Conservation (phyloP, 2,888 invertebrate genomes). For the Asteroscopus sphinx region DNA sequence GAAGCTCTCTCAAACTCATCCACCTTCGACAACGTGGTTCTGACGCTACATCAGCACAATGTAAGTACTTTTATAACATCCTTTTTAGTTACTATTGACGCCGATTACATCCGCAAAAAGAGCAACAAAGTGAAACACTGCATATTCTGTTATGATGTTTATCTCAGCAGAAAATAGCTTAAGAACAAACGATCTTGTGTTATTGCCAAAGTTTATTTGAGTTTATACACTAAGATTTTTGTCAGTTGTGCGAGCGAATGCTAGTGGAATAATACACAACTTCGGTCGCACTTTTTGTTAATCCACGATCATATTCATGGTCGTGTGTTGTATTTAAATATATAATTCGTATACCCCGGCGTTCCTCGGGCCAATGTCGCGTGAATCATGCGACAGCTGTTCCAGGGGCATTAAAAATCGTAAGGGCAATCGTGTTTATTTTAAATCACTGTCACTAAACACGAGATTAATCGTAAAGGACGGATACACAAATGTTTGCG, state of each 20-base stretch:
- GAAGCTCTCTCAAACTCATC: slow-evolving; percentile 92
- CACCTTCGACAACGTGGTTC: slow-evolving; percentile 86
- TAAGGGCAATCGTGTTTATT: slow-evolving; percentile 83
- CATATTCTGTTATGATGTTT: slow-evolving; percentile 79
- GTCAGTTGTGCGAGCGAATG: slow-evolving; percentile 60
- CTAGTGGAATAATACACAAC: slow-evolving; percentile 54
- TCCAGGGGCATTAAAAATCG: slow-evolving; percentile 82
- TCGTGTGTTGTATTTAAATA: slow-evolving; percentile 72
- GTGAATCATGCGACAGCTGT: slow-evolving; percentile 86
- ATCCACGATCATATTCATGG: slow-evolving; percentile 79
- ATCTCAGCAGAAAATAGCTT: slow-evolving; percentile 79
- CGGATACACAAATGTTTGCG: slow-evolving; percentile 49
- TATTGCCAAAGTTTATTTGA: slow-evolving; percentile 78
- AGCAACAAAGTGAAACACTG: slow-evolving; percentile 76
- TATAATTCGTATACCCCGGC: slow-evolving; percentile 75
- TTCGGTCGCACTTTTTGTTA: slow-evolving; percentile 67
- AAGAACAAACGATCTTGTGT: slow-evolving; percentile 74
- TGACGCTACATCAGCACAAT: slow-evolving; percentile 86
- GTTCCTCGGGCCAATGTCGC: slow-evolving; percentile 82
- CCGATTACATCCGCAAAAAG: slow-evolving; percentile 68
- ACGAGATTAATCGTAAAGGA: slow-evolving; percentile 62
- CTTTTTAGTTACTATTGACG: slow-evolving; percentile 66
- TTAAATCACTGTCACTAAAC: slow-evolving; percentile 74
- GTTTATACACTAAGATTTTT: slow-evolving; percentile 72
- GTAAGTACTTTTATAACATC: slow-evolving; percentile 77